Percentiles rank a stretch among this genome's conserved stretches.
Evolutionary conservation across 1,140 invertebrate species (phyloP).

Genomic region (Diachasmimorpha longicaudata): DNA sequence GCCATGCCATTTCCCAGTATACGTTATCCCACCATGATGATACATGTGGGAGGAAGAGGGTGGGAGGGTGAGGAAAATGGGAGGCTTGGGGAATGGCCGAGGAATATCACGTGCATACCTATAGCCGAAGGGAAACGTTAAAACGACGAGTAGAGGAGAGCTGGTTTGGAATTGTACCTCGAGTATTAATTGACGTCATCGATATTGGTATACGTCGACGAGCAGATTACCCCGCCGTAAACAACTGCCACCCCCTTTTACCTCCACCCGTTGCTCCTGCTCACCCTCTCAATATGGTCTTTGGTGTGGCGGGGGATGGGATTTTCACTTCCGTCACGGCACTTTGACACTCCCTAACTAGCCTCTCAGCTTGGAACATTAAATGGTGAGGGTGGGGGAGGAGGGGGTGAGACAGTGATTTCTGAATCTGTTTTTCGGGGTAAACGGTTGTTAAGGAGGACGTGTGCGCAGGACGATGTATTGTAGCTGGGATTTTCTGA

Average conservation of each 20-base stretch:
- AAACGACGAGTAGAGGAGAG: not conserved
- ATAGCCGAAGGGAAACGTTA: constrained; percentile 23
- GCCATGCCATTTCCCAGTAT: constrained; percentile 48
- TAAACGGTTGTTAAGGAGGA: not conserved
- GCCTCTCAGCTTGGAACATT: not conserved
- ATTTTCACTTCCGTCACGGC: not conserved
- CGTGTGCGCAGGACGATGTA: no score
- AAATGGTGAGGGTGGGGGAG: not conserved
- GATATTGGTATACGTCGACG: constrained; percentile 63
- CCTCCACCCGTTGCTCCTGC: no score
- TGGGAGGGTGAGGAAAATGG: not conserved
- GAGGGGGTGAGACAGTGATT: not conserved
- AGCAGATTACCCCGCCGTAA: constrained; percentile 62
- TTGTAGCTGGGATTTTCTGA: no score
- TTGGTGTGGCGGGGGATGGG: not conserved
- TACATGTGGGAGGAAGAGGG: constrained; percentile 45
- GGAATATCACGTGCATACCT: constrained; percentile 1
- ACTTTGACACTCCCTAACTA: not conserved
- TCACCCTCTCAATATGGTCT: constrained; percentile 33
- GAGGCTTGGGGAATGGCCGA: constrained; percentile 1
- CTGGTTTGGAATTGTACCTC: constrained; percentile 16
- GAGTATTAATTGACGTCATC: constrained; percentile 64
- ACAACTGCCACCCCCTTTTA: constrained; percentile 46
- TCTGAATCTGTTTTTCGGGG: not conserved
- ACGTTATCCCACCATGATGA: constrained; percentile 56